A percentile compares a stretch with the other conserved stretches of the same genome.
Evolutionary conservation across 2,113 vertebrate species (phyloP).

Genomic region (Cheilinus undulatus): DNA sequence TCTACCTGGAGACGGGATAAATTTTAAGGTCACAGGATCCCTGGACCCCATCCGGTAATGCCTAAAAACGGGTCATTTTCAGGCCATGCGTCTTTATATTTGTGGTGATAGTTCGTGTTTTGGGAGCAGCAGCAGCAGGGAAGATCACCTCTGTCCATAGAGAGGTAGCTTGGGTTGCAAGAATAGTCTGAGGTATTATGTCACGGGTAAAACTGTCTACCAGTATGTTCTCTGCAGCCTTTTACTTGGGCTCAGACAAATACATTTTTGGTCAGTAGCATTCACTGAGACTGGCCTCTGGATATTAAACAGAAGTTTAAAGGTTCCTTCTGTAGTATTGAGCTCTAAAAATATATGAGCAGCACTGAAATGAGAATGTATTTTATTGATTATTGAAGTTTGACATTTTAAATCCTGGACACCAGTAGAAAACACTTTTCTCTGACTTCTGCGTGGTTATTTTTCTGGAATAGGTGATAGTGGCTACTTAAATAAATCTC

Average conservation of each 20-base stretch:
- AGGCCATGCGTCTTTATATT: background rate
- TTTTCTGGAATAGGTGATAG: background rate
- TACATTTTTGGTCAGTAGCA: background rate
- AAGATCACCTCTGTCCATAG: constrained; percentile 13
- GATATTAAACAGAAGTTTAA: constrained; percentile 15
- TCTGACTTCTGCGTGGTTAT: background rate
- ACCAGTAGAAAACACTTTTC: background rate
- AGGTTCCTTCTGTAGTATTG: constrained; percentile 11
- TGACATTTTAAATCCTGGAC: background rate
- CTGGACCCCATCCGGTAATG: constrained; percentile 74
- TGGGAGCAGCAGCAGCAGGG: constrained; percentile 12
- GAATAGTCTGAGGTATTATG: constrained; percentile 7
- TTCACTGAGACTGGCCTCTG: constrained; percentile 32
- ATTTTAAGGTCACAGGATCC: constrained; percentile 83
- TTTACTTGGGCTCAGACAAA: constrained; percentile 23
- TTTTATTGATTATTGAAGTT: background rate
- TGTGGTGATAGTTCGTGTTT: constrained; percentile 39
- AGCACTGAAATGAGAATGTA: constrained; percentile 45
- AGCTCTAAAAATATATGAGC: constrained; percentile 39
- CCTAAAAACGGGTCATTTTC: background rate
- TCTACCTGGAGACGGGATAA: constrained; percentile 88
- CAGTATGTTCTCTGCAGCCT: constrained; percentile 13
- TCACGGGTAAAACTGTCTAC: constrained; percentile 8
- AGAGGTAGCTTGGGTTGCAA: constrained; percentile 17
- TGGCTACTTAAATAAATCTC: background rate